Evolutionary conservation across 2,113 vertebrate genomes (phyloP).

Genomic region (Alces alces): DNA sequence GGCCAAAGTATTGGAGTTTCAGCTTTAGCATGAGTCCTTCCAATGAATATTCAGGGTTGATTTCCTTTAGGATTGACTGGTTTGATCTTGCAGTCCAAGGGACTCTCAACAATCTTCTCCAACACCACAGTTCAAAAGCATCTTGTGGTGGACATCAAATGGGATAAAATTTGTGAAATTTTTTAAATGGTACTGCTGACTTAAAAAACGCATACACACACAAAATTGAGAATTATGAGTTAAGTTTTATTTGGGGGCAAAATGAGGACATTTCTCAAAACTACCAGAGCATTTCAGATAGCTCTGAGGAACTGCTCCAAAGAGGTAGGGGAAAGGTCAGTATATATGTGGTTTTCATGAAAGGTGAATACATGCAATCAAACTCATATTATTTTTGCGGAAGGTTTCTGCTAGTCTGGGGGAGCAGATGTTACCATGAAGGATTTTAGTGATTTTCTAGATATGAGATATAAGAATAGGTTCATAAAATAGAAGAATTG

Average conservation of each 20-base stretch:
- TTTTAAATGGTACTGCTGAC: background rate
- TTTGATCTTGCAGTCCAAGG: background rate
- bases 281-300: background rate
- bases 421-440: background rate
- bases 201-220: background rate
- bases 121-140: background rate
- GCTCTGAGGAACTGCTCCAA: background rate
- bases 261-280: background rate
- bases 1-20: background rate
- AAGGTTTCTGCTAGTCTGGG: background rate
- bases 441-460: background rate
- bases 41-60: background rate
- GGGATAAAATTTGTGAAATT: background rate
- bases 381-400: background rate
- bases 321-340: background rate
- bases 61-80: background rate
- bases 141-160: background rate
- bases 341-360: background rate
- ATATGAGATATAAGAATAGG: background rate
- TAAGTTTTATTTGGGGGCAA: background rate
- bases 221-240: background rate
- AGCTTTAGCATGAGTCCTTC: background rate
- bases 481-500: background rate
- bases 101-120: background rate
- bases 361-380: background rate